phyloP scores from a whole-genome alignment of 2,113 vertebrate species.

The Dromiciops gliroides region DNA sequence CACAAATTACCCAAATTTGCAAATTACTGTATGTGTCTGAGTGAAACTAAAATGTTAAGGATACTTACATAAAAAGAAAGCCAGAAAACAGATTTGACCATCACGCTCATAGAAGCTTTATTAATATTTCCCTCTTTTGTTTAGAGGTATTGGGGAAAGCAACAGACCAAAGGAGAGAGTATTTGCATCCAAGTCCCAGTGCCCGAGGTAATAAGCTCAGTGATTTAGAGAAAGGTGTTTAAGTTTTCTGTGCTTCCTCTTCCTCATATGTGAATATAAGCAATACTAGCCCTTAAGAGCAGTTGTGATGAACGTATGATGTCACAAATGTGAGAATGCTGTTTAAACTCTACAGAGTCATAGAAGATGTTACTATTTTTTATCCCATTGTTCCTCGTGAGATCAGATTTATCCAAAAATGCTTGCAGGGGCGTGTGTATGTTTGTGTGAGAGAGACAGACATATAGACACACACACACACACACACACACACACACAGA shows the following conservation, averaged over 20 bases:
- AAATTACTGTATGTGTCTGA: neutral
- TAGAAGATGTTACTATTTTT: neutral
- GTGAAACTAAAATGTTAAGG: neutral
- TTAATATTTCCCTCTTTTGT: neutral
- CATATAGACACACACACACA: too few relatives aligned
- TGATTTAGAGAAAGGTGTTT: neutral
- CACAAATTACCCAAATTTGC: slow-evolving; percentile 14
- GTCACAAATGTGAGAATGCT: neutral
- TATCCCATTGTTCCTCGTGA: neutral
- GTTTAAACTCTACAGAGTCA: neutral
- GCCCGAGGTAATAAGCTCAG: neutral
- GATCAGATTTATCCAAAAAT: neutral
- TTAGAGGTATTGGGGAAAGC: neutral
- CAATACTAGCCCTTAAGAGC: neutral
- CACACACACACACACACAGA: neutral
- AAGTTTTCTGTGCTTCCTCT: neutral
- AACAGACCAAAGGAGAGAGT: neutral
- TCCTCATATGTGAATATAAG: neutral
- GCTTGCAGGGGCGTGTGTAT: neutral
- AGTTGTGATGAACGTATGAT: neutral
- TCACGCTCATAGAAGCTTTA: too few relatives aligned
- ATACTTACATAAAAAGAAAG: neutral
- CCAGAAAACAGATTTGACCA: neutral
- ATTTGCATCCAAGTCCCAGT: neutral
- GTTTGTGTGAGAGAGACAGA: neutral